Evolutionary conservation across 1,140 invertebrate genomes (phyloP).

Genomic region (Temnothorax curvispinosus): DNA sequence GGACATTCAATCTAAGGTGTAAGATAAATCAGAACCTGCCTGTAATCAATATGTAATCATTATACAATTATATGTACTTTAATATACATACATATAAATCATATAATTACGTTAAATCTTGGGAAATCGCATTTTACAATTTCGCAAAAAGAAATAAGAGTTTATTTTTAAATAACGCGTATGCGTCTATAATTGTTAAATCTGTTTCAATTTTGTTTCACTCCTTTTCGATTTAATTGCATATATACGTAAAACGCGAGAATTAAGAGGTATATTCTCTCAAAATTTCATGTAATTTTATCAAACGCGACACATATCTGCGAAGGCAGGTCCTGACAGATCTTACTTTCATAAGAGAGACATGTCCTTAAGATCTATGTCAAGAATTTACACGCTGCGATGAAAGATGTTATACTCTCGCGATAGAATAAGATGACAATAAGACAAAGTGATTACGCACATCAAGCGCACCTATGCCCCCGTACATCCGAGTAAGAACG

Average conservation of each 20-base stretch:
- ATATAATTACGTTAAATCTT: neutral
- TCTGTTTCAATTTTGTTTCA: neutral
- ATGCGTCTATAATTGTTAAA: neutral
- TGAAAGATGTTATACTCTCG: constrained; percentile 38
- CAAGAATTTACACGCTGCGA: constrained; percentile 33
- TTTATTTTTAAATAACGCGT: neutral
- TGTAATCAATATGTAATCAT: neutral
- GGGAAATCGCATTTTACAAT: neutral
- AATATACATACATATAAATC: neutral
- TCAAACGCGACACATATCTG: neutral
- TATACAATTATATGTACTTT: neutral
- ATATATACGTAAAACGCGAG: neutral
- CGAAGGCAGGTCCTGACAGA: constrained; percentile 20
- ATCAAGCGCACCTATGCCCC: constrained; percentile 38
- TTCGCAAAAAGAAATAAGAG: neutral
- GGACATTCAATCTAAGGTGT: constrained; percentile 25
- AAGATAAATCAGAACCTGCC: constrained; percentile 35
- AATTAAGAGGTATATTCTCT: neutral
- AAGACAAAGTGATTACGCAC: constrained; percentile 48
- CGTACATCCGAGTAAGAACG: constrained; percentile 26
- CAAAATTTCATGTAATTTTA: neutral
- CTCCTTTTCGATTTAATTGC: neutral
- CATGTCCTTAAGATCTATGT: constrained; percentile 4
- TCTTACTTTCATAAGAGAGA: neutral
- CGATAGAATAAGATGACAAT: constrained; percentile 53